Evolutionary conservation across 2,113 vertebrate genomes (phyloP).

Genomic region (Campylomormyrus numenius): DNA sequence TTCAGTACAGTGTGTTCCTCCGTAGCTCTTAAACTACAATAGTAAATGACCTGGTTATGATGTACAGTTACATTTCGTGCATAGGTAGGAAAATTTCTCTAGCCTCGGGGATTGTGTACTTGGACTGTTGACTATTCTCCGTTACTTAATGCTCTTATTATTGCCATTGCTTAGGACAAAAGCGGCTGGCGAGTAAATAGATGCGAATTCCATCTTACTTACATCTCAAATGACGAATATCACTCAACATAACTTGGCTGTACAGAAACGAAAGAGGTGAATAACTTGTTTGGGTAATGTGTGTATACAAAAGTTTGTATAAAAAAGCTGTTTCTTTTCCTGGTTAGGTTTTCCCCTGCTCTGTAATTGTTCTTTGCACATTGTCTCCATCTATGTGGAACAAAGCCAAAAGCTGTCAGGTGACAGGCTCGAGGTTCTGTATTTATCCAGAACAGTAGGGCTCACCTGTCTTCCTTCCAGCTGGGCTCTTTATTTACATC

Average conservation of each 20-base stretch:
- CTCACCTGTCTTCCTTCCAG: constrained; percentile 40
- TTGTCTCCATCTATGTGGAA: constrained; percentile 30
- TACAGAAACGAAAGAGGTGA: background rate
- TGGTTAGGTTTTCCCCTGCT: constrained; percentile 25
- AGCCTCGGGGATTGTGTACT: background rate
- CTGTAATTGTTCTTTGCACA: constrained; percentile 15
- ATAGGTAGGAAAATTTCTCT: background rate
- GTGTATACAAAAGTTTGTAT: background rate
- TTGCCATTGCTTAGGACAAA: background rate
- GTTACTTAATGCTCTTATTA: background rate
- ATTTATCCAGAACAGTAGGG: constrained; percentile 20
- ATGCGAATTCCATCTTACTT: background rate
- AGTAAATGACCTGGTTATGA: background rate
- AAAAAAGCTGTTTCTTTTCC: background rate
- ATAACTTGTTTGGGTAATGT: background rate
- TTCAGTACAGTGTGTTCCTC: background rate
- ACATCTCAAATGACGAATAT: background rate
- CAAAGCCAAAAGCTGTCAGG: constrained; percentile 24
- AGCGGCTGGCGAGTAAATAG: background rate
- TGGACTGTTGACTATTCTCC: background rate
- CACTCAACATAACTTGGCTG: background rate
- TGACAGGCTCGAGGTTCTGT: constrained; percentile 1
- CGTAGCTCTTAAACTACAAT: background rate
- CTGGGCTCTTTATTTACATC: constrained; percentile 28
- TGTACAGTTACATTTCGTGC: background rate